These are phyloP conservation scores for Blastobasis lacticolella DNA, from an alignment of 2,888 invertebrate genomes.

Conservation along the genomic window DNA sequence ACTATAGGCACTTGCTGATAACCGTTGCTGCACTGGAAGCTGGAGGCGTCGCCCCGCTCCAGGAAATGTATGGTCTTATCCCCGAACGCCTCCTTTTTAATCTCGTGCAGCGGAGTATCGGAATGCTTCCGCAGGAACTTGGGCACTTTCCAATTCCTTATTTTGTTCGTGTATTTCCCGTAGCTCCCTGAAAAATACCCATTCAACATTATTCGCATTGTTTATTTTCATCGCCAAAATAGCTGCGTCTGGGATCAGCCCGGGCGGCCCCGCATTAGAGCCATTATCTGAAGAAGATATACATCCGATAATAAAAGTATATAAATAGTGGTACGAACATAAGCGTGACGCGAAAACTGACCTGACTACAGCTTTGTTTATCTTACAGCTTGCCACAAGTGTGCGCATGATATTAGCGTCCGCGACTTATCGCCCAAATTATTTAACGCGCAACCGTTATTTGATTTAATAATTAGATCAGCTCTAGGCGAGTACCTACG, in stretches of 20 bases:
- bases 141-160: conserved; percentile 81
- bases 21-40: conserved; percentile 54
- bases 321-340: conserved; percentile 4
- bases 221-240: too few species aligned
- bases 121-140: conserved; percentile 78
- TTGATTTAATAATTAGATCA: conserved; percentile 13
- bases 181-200: conserved; percentile 66
- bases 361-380: conserved; percentile 16
- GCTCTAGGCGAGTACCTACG: not conserved
- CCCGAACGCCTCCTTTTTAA: conserved; percentile 56
- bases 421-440: conserved; percentile 22
- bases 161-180: conserved; percentile 71
- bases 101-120: conserved; percentile 65
- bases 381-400: conserved; percentile 15
- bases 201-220: too few species aligned
- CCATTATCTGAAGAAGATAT: conserved; percentile 8
- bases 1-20: conserved; percentile 80
- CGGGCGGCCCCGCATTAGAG: conserved; percentile 5
- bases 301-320: conserved; percentile 3
- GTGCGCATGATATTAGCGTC: conserved; percentile 18
- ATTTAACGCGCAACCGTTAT: conserved; percentile 11
- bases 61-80: conserved; percentile 51
- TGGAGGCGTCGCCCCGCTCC: conserved; percentile 43
- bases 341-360: conserved; percentile 2
- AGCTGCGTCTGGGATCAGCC: conserved; percentile 11